Base-by-base conservation (phyloP, 2,113 vertebrate genomes). In the Falco punctatus region DNA sequence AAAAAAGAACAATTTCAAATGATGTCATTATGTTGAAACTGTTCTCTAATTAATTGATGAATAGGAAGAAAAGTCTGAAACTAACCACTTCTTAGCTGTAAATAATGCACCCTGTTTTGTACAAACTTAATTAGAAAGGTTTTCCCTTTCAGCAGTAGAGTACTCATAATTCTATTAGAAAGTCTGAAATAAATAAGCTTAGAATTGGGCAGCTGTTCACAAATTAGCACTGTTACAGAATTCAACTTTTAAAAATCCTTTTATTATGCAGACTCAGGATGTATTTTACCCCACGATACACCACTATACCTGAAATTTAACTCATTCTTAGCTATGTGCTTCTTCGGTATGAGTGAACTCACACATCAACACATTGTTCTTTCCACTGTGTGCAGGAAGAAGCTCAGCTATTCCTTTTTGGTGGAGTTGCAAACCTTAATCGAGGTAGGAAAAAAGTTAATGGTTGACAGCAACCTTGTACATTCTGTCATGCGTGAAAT, bases 401-500 rank as follows among this genome's bases (percentile, higher is more conserved):
- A 51, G 32, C 23, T 2, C 2, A 1, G 0, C 28, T 15, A 2
- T 11, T 42, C 15, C 23, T 32, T 22, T 22, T 5, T 2, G 21
- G 35, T 8, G 78, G 58, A 42, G 12, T 9, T 24, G 15, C 15
- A 51, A 58, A 30, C 8, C 55, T n/a, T 2, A 8, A 12, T 33
- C 0, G 44, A 49, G 82, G 38, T 1, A 52, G 83, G 82, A 44
- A 44, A 15, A 42, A 42, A 30, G 33, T 5, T 5, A 7, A 23
- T 2, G 55, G 78, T 5, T 38, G 65, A 23, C 1, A 46, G 59
- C 27, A 30, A 6, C 21, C 42, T 20, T 1, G 28, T 5, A 6
- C 15, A 0, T 9, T 32, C 38, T 19, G 48, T 11, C 42, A 12
- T 0, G 22, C 0, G 5, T 0, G 3, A 6, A 24, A 58, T 33